Base-by-base conservation (phyloP, 2,888 invertebrate species). In the Escarpia spicata region DNA sequence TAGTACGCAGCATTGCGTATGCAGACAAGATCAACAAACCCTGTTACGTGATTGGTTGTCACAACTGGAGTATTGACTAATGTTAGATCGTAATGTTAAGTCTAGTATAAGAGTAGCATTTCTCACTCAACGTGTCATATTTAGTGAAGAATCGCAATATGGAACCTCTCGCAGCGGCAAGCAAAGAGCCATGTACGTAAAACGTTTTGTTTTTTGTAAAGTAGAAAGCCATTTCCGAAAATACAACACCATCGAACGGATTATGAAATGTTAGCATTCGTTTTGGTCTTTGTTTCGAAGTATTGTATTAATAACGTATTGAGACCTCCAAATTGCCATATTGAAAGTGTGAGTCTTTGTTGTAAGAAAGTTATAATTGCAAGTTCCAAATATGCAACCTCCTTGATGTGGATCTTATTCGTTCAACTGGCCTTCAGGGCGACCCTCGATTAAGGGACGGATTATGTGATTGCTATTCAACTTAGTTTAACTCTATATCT, bases 61-160 rank as follows among this genome's bases (percentile, higher is more conserved):
- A 75, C 3, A 75, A 75, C 75, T 75, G 75, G 75, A 75, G 75
- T 75, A 75, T 75, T 75, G 75, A 75, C 75, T 75, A 75, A 75
- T 75, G n/a, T 75, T 26, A 75, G 75, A 75, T 75, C 75, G n/a
- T 6, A n/a, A 26, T 75, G 75, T 26, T 75, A 75, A 26, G 6
- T 19, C 26, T 26, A 75, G 6, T 26, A 75, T 75, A 75, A 75
- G 75, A 75, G 75, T n/a, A 75, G 75, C 75, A 26, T 26, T 4
- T 75, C 75, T 75, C 75, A 75, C 3, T 75, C 19, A 75, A 6
- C n/a, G 6, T 15, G 19, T 75, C 75, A 75, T 26, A 52, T 52
- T 12, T 52, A 12, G 15, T 15, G 52, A 52, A 75, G 75, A 75
- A n/a, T 75, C 75, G 75, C 3, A 4, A 19, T 75, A n/a, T n/a